Base-by-base conservation (phyloP, 2,797 vertebrate species). In the Characodon lateralis region DNA sequence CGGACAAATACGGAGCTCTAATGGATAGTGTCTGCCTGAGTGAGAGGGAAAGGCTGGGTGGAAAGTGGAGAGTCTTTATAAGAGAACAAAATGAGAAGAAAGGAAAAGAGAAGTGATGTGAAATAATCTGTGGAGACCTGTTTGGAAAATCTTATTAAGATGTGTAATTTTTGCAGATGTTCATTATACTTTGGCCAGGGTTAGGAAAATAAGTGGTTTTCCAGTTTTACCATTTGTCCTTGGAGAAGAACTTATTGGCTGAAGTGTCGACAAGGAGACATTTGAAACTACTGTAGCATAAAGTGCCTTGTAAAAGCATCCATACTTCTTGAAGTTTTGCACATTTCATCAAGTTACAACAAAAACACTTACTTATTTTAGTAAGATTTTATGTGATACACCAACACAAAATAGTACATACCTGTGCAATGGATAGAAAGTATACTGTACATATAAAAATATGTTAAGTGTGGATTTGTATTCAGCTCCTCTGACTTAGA, bases 81-180 rank as follows among this genome's bases (percentile, higher is more conserved):
- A 43, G 79, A 75, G 77, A 72, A 80, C 26, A 0, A 63, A 71
- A 78, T 26, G 76, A 80, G 12, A 71, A 50, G 35, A 59, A 59
- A 51, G 16, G 41, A 31, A 58, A 74, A 56, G 71, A 53, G 72
- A 70, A 72, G 81, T 84, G 85, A 88, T 51, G 83, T 90, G 79
- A 89, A 78, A 71, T 13, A 59, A 86, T 74, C 77, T 75, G 63
- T 56, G 71, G 80, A 80, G 63, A 73, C 78, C 73, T 58, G 35
- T 73, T 90, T 81, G 88, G 93, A 92, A 92, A 89, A 90, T 85
- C 76, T 86, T 88, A 85, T 88, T 86, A 88, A 89, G 88, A 90
- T 26, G 79, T 88, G 86, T 86, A 63, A 82, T 88, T 88, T 93
- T 88, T 82, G 84, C 90, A 93, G 93, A 93, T 90, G 91, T 93